phyloP scores from a whole-genome alignment of 1,140 invertebrate species.

The Dinothrombium tinctorium region DNA sequence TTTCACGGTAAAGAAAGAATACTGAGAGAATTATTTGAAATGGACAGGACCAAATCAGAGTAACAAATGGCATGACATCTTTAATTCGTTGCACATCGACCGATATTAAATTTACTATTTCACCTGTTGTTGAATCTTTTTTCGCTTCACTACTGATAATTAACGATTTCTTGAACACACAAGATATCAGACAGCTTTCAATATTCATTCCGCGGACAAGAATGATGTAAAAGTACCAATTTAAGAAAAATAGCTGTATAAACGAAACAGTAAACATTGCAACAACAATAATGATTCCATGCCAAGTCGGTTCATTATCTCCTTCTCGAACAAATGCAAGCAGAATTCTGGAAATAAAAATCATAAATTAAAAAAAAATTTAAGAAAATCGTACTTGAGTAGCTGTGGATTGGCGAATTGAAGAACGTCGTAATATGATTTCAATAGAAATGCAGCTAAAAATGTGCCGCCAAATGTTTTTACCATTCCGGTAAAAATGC shows the following conservation, averaged over 20 bases:
- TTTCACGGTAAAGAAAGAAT: constrained; percentile 23
- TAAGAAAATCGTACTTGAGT: constrained; percentile 14
- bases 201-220: constrained; percentile 10
- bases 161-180: constrained; percentile 22
- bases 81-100: constrained; percentile 22
- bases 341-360: not conserved
- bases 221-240: not conserved
- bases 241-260: too few relatives aligned
- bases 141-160: too few relatives aligned
- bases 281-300: too few relatives aligned
- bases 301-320: too few relatives aligned
- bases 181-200: constrained; percentile 18
- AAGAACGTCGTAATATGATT: constrained; percentile 58
- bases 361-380: constrained; percentile 3
- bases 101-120: constrained; percentile 33
- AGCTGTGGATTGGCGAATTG: constrained; percentile 67
- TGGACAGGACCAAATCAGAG: constrained; percentile 19
- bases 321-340: too few relatives aligned
- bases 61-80: constrained; percentile 15
- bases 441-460: constrained; percentile 46
- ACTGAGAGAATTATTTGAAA: constrained; percentile 21
- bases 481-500: constrained; percentile 23
- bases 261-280: too few relatives aligned
- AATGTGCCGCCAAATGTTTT: constrained; percentile 47
- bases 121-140: constrained; percentile 29